Evolutionary conservation across 2,113 vertebrate genomes (phyloP), one percentile per base, ranked within the genome.

Genomic region (Mixornis gularis): DNA sequence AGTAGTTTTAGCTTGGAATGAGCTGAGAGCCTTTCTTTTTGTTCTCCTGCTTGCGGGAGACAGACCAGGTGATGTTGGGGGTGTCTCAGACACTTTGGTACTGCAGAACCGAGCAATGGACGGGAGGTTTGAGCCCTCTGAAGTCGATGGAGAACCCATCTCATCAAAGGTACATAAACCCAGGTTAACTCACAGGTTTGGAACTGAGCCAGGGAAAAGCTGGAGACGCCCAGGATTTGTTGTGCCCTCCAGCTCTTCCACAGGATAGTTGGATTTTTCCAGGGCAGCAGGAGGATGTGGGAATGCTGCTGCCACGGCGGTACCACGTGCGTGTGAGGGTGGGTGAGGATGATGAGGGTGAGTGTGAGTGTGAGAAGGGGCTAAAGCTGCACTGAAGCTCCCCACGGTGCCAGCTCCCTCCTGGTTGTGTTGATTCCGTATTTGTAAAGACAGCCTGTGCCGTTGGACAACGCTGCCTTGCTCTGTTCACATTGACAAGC

Each of bases 221-320:
- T 4, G 3, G 79, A 25, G 38, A 7, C 1, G 1, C 40, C 9
- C 1, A 8, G 0, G 26, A 15, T 60, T 5, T 7, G 1, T 12
- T 17, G 29, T 14, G 8, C 30, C n/a, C 0, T 6, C 38, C 65
- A 16, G 77, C 63, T 60, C 65, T 43, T 38, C 64, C 17, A 10
- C 15, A 7, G 3, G 38, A 7, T 0, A 5, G 76, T 0, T 55
- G 72, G 74, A 12, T 36, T 52, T 26, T 32, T 12, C 82, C 90
- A 73, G 4, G 25, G 70, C 6, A 43, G 89, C 48, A 22, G 34
- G 60, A 68, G 49, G 19, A 48, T 15, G 40, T 36, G 78, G 70
- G 21, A 55, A 15, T 13, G 78, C 70, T 89, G 86, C 78, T 82
- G 48, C 78, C 70, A 69, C 4, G 1, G 74, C 18, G 78, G 90